A percentile compares a stretch with the other conserved stretches of the same genome.
Evolutionary conservation across 1,140 invertebrate genomes (phyloP).

Genomic region (Calliopsis andreniformis): DNA sequence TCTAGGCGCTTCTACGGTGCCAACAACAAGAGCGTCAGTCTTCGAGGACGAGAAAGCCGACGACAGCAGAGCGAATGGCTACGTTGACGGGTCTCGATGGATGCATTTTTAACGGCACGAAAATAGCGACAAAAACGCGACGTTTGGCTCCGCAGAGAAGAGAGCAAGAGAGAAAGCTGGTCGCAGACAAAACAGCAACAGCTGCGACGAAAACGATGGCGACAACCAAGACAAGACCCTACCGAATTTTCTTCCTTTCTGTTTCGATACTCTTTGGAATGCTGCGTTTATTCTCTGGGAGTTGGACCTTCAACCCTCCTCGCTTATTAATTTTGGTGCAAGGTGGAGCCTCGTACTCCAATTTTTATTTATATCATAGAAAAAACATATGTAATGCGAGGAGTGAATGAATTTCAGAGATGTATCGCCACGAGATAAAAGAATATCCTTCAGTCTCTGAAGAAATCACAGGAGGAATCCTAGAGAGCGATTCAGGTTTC

Average conservation of each 20-base stretch:
- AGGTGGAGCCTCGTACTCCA: too few species aligned
- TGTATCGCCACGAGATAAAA: neutral
- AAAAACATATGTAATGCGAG: too few species aligned
- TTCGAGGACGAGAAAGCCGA: constrained; percentile 51
- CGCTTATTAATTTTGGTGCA: too few species aligned
- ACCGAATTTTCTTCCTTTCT: constrained; percentile 30
- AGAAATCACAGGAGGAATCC: too few species aligned
- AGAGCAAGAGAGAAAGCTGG: constrained; percentile 9
- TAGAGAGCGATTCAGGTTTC: too few species aligned
- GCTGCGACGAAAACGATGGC: constrained; percentile 66
- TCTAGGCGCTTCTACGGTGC: neutral
- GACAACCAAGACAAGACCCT: constrained; percentile 39
- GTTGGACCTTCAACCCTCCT: too few species aligned
- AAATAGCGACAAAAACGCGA: constrained; percentile 69
- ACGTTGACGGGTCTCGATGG: constrained; percentile 71
- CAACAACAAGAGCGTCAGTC: constrained; percentile 24
- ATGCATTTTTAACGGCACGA: constrained; percentile 77
- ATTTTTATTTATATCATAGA: too few species aligned
- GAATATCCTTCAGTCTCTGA: too few species aligned
- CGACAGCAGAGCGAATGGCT: constrained; percentile 66
- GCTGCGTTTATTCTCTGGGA: constrained; percentile 21
- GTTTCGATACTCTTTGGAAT: constrained; percentile 8
- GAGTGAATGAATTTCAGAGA: too few species aligned
- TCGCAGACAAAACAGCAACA: constrained; percentile 74
- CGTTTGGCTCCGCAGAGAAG: constrained; percentile 49